Evolutionary conservation across 2,888 invertebrate genomes (phyloP), one percentile per base, ranked within the genome.

Genomic region (Oxytorus armatus): DNA sequence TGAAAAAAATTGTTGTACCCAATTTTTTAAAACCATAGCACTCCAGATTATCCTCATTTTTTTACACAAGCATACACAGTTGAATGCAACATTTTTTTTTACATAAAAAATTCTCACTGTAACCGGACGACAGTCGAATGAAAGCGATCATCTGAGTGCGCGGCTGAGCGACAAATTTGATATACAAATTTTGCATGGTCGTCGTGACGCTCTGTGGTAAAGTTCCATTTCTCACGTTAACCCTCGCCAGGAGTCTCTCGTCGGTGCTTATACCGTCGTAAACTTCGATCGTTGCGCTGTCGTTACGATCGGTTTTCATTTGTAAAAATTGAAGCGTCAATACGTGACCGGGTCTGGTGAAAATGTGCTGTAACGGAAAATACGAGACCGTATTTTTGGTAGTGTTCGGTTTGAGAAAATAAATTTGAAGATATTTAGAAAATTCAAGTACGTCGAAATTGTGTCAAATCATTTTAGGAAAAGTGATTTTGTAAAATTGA

Each of bases 201-300:
- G 97, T 96, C 2, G 97, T 96, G 10, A 98, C 94, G 88, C 97
- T 97, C 90, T 98, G 98, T 0, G 98, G 97, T 86, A 97, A 93
- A 0, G 98, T 97, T 76, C 95, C 95, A 91, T 99, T 99, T 87
- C 95, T 93, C 61, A 98, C 95, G 70, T 93, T 93, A 90, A 98
- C 95, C 0, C 93, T 92, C 18, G 95, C 94, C 49, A 98, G 89
- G 23, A 96, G 92, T 84, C 95, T 95, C 85, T 96, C 96, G 73
- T 94, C 94, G 0, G 93, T 90, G 23, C 95, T 95, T 47, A 95
- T 93, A 7, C 97, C 97, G 88, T 97, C 97, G 89, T 95, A 96
- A 53, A 98, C 93, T 89, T 95, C 95, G 74, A 98, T 94, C 69
- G 93, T 92, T 1, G 96, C 96, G 11, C 95, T 96, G 80, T 96